Percentiles rank a stretch among this genome's conserved stretches.
These are phyloP conservation scores for Catalaphyllia jardinei DNA, from an alignment of 64 coral and sea anemone species.

Conservation along the genomic window DNA sequence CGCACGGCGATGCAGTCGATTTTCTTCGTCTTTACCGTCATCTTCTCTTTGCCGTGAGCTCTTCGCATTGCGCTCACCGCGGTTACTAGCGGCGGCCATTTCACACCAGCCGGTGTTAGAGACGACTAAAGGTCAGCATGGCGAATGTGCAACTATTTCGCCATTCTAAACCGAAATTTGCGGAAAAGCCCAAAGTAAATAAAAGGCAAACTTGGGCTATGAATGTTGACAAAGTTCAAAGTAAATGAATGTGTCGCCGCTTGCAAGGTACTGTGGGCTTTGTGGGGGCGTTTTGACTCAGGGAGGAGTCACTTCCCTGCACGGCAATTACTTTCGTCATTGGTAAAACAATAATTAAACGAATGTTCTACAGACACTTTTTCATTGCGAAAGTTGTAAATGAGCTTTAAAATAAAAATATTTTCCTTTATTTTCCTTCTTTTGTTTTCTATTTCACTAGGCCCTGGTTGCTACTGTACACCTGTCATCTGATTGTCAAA, in stretches of 20 bases:
- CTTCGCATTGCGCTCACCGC: background rate
- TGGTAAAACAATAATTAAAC: too few relatives aligned
- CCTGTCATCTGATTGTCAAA: too few relatives aligned
- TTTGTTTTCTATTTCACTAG: too few relatives aligned
- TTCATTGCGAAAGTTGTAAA: too few relatives aligned
- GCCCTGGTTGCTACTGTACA: too few relatives aligned
- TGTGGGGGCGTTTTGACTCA: slow-evolving; percentile 24
- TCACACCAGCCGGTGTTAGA: background rate
- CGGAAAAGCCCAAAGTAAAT: slow-evolving; percentile 20
- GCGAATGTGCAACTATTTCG: slow-evolving; percentile 3
- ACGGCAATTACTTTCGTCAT: too few relatives aligned
- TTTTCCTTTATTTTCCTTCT: too few relatives aligned
- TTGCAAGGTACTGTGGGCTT: slow-evolving; percentile 27
- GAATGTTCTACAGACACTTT: too few relatives aligned
- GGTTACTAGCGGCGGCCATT: slow-evolving; percentile 31
- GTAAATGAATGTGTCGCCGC: background rate
- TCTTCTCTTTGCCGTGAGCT: background rate
- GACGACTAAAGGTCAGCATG: slow-evolving; percentile 8
- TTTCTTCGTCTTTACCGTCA: background rate
- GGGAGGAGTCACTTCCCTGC: background rate
- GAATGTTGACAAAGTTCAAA: slow-evolving; percentile 33
- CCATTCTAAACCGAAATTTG: slow-evolving; percentile 2
- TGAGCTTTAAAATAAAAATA: too few relatives aligned
- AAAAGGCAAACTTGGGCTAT: background rate
- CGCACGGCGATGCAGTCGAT: slow-evolving; percentile 26